Conservation (phyloP, 1,140 invertebrate species). For the Trichonephila clavata region DNA sequence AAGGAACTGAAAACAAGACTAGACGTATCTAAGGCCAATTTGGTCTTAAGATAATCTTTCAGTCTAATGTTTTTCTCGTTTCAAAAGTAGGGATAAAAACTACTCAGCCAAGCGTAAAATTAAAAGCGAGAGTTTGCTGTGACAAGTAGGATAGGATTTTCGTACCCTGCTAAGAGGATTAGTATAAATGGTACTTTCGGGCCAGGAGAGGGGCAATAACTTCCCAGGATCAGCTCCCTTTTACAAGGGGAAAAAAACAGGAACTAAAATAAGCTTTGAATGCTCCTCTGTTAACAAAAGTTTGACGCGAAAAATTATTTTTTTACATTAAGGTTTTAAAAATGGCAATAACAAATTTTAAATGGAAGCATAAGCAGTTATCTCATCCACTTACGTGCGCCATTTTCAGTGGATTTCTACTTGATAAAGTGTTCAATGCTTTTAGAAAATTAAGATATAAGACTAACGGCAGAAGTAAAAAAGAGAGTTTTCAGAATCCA, state of each 20-base stretch:
- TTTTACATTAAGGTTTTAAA: constrained; percentile 54
- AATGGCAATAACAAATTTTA: constrained; percentile 64
- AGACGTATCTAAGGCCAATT: constrained; percentile 58
- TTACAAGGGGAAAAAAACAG: constrained; percentile 26
- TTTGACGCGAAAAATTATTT: constrained; percentile 66
- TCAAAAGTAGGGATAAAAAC: constrained; percentile 68
- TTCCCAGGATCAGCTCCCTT: constrained; percentile 47
- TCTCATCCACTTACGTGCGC: neutral
- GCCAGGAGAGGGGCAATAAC: constrained; percentile 48
- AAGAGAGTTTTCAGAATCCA: neutral
- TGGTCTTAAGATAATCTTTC: constrained; percentile 53
- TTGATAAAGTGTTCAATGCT: neutral
- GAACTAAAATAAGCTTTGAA: constrained; percentile 49
- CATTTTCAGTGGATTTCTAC: constrained; percentile 31
- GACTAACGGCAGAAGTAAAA: neutral
- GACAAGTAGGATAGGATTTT: constrained; percentile 68
- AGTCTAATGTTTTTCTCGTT: constrained; percentile 60
- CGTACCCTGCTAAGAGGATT: constrained; percentile 68
- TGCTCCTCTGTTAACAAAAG: constrained; percentile 45
- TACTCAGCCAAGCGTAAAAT: constrained; percentile 72
- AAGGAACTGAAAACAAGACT: neutral
- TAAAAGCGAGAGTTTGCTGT: constrained; percentile 63
- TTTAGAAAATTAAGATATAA: neutral
- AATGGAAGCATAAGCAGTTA: constrained; percentile 43
- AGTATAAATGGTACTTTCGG: constrained; percentile 67